Evolutionary conservation across 2,797 vertebrate species (phyloP), one percentile per base, ranked within the genome.

Genomic region (Scyliorhinus canicula): DNA sequence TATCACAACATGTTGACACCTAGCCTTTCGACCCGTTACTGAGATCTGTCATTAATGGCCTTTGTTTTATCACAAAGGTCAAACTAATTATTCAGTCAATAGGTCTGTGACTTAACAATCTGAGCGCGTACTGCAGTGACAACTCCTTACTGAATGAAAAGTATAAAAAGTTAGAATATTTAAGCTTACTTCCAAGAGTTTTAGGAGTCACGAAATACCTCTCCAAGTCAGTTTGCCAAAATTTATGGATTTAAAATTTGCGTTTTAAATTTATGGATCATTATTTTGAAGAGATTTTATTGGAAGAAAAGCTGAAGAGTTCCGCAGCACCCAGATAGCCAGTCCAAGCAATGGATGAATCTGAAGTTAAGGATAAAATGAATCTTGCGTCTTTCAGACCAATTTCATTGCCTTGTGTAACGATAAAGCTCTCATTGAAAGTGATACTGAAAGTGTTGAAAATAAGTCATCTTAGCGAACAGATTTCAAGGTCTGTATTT

Each of bases 21-120:
- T 94, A 24, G 67, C 47, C 31, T 74, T 74, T 94, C 52, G 93
- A 55, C 67, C 44, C 31, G 26, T 52, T 35, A 94, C 67, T 47
- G 31, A 28, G 65, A 47, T 93, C 44, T 71, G 44, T 93, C 65
- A 52, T 52, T 52, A 71, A 35, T 71, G 47, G 26, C 47, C 67
- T 74, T 94, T 74, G 47, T 71, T 71, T 93, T 40, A 67, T 52
- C 93, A 94, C 67, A 94, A 94, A 94, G 93, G 93, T 74, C 93
- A 94, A 74, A 94, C 67, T 94, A 94, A 94, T 94, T 94, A 74
- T 52, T 52, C 67, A 74, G 31, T 52, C 0, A 52, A 90, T 55
- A 60, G 35, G 35, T 90, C 52, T 35, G 3, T n/a, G 50, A 35
- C 31, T 90, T 90, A 90, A 57, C 44, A 50, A 8, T 93, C 50